These are phyloP conservation scores for Pangasius mekongensis DNA, from an alignment of 2,797 vertebrate species.

Conservation along the genomic window DNA sequence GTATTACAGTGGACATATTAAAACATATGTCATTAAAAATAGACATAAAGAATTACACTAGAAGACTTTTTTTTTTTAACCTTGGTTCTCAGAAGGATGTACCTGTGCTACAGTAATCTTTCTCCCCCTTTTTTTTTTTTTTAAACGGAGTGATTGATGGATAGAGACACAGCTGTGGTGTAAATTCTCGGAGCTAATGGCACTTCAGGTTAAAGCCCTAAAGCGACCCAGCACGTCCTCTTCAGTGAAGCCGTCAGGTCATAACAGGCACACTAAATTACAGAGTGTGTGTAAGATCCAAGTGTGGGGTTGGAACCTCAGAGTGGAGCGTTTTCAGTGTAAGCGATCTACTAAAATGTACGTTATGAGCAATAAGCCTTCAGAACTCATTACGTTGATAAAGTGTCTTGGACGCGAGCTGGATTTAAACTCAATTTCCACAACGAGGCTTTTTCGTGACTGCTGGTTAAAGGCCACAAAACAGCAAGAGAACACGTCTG, in stretches of 20 bases:
- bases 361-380: neutral
- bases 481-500: neutral
- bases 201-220: conserved; percentile 12
- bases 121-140: too few species aligned
- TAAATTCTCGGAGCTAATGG: neutral
- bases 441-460: neutral
- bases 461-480: neutral
- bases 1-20: neutral
- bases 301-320: neutral
- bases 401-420: neutral
- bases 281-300: neutral
- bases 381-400: conserved; percentile 8
- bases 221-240: neutral
- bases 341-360: neutral
- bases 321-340: conserved; percentile 13
- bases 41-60: neutral
- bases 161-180: neutral
- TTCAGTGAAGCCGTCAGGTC: neutral
- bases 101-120: neutral
- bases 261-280: conserved; percentile 6
- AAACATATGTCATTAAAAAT: too few species aligned
- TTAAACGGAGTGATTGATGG: neutral
- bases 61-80: neutral
- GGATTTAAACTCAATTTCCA: neutral
- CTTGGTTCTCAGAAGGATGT: neutral